Evolutionary conservation across 2,113 vertebrate genomes (phyloP).

Genomic region (Nematolebias whitei): DNA sequence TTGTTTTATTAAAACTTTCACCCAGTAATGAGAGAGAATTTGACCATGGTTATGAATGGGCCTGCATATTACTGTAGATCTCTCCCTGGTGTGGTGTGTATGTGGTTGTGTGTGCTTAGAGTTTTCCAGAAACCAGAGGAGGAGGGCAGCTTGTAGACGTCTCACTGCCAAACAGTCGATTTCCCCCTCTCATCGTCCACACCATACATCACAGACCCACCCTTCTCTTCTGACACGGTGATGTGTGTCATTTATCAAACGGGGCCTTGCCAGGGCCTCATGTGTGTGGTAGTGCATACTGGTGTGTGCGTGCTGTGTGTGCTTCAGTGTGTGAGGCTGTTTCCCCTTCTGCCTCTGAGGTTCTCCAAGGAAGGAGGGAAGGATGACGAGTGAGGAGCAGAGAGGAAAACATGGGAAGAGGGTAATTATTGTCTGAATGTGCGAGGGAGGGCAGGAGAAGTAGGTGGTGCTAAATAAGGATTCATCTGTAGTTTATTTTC

Average conservation of each 20-base stretch:
- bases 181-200: constrained; percentile 94
- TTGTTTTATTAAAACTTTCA: background rate
- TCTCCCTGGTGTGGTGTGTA: constrained; percentile 17
- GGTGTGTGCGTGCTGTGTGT: background rate
- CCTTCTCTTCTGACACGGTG: constrained; percentile 97
- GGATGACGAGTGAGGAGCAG: constrained; percentile 39
- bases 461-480: constrained; percentile 3
- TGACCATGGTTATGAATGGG: background rate
- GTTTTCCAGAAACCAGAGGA: constrained; percentile 44
- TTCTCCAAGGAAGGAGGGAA: constrained; percentile 49
- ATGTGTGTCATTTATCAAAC: constrained; percentile 99
- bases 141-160: constrained; percentile 65
- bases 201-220: constrained; percentile 97
- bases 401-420: constrained; percentile 15
- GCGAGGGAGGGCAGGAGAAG: constrained; percentile 40
- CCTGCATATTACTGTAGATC: background rate
- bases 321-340: constrained; percentile 52
- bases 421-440: constrained; percentile 46
- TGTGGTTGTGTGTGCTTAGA: constrained; percentile 12
- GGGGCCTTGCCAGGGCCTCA: constrained; percentile 84
- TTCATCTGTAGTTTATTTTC: no score
- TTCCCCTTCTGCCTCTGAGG: constrained; percentile 64
- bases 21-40: constrained; percentile 1
- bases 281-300: constrained; percentile 27
- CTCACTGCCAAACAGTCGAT: constrained; percentile 96